These are phyloP conservation scores for Cephus pulcher DNA, from an alignment of 2,888 invertebrate species.

Conservation along the genomic window DNA sequence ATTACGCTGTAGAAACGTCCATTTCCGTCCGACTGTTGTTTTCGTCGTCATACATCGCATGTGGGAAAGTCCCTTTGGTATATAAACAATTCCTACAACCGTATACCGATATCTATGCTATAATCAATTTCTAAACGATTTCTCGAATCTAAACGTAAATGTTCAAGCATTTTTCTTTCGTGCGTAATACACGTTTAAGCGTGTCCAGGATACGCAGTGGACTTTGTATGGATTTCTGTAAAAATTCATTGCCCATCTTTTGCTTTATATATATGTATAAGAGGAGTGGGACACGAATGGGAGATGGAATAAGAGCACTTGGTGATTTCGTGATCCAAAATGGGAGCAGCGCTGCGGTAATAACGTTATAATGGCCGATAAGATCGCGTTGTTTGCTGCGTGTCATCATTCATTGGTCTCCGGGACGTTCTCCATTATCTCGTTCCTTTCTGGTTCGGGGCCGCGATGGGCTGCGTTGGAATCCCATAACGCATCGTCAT, in stretches of 20 bases:
- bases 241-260: neutral
- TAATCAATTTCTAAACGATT: neutral
- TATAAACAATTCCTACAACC: neutral
- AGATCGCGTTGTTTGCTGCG: slow-evolving; percentile 17
- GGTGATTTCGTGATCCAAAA: neutral
- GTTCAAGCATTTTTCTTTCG: neutral
- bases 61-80: neutral
- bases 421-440: slow-evolving; percentile 2
- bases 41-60: slow-evolving; percentile 22
- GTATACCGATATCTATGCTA: neutral
- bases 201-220: neutral
- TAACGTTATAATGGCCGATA: slow-evolving; percentile 14
- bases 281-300: neutral
- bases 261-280: neutral
- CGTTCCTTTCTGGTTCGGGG: neutral
- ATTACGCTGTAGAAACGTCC: slow-evolving; percentile 63
- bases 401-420: slow-evolving; percentile 8
- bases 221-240: neutral
- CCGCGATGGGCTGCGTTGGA: slow-evolving; percentile 1
- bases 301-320: neutral
- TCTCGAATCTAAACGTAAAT: neutral
- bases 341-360: neutral
- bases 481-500: slow-evolving; percentile 18
- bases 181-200: neutral
- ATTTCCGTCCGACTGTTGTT: slow-evolving; percentile 46